Evolutionary conservation across 1,140 invertebrate genomes (phyloP), one percentile per base, ranked within the genome.

Genomic region (Penaeus chinensis): DNA sequence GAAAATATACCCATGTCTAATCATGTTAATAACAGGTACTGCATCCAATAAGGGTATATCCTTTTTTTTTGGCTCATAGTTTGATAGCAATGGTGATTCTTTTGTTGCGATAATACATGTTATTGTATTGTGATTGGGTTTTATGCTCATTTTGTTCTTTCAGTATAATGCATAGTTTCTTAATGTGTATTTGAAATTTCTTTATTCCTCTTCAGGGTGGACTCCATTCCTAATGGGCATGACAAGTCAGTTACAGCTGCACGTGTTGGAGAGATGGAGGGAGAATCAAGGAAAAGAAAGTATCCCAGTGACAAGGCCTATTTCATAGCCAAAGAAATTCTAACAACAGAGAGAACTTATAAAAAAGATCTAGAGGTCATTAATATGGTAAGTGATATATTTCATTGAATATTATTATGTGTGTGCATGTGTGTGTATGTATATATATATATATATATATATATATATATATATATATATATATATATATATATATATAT

Each of bases 261-360:
- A 37, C 66, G 80, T 62, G 79, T 82, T 65, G 86, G 86, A 54
- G 86, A 87, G 32, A 87, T 83, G 71, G 86, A 87, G 60, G 86
- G 86, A 20, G 86, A 87, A 63, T 82, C 80, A 27, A 87, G 80
- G 69, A 87, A 87, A 54, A 66, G 89, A 47, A 89, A 89, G 81
- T 94, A 94, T 92, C 95, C 95, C 22, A 94, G 94, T 3, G 97
- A 99, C 91, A 95, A 95, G 91, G 95, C 95, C 22, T 99, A 98
- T 93, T 99, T 96, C 91, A 96, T 99, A 90, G 96, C 96, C 66
- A 98, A 98, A 92, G 98, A 99, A 93, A 92, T 99, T 81, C 93
- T 99, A 11, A 98, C 98, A 96, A 99, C 97, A 2, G 98, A 99
- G 92, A 93, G 98, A 89, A 99, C 98, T 0, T 99, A 98, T 92